Conservation (phyloP, 2,797 vertebrate species). For the Galago senegalensis region DNA sequence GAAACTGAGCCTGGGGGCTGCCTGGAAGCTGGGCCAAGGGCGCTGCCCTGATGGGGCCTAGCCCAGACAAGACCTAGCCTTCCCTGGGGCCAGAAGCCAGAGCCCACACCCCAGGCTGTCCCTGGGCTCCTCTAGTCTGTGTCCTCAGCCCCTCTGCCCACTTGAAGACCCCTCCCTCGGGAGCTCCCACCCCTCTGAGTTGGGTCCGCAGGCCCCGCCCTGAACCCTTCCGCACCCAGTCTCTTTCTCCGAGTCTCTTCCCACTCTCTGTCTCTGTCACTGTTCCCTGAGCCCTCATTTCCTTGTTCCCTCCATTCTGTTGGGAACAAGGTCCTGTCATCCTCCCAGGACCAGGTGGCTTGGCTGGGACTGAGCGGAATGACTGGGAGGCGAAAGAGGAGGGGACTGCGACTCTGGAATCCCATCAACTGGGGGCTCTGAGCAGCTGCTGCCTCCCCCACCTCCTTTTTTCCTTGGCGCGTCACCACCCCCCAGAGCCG, state of each 20-base stretch:
- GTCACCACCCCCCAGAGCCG: too few relatives aligned
- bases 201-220: fast-evolving
- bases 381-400: neutral
- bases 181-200: too few relatives aligned
- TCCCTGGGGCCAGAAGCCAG: fast-evolving
- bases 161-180: too few relatives aligned
- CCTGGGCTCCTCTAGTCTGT: neutral
- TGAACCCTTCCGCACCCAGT: neutral
- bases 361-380: neutral
- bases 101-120: neutral
- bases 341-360: neutral
- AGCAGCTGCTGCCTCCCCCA: neutral
- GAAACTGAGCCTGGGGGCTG: constrained; percentile 33
- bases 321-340: neutral
- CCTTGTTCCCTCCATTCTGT: neutral
- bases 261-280: neutral
- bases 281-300: neutral
- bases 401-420: neutral
- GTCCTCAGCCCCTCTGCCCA: too few relatives aligned
- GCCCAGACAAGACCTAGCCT: neutral
- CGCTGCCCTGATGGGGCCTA: fast-evolving
- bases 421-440: too few relatives aligned
- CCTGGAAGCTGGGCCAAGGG: neutral
- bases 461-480: too few relatives aligned
- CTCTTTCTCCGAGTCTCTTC: neutral